Evolutionary conservation across 2,888 invertebrate species (phyloP), one percentile per base, ranked within the genome.

Genomic region (Desoria tigrina): DNA sequence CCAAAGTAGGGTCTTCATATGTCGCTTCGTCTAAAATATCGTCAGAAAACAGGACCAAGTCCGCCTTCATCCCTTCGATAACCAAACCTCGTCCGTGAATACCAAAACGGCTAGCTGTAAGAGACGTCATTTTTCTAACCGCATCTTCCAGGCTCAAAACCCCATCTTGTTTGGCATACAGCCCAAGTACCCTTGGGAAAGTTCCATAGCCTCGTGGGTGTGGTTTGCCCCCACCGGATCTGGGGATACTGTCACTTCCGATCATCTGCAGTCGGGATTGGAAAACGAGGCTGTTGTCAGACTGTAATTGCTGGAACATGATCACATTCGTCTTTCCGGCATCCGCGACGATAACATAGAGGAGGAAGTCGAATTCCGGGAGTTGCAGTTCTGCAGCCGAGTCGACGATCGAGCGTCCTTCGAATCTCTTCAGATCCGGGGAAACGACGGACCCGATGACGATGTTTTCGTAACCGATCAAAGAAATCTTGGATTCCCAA

Each of bases 391-490:
- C 50, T 16, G 2, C 4, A 14, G 73, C 71, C 0, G 66, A 73
- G 37, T 65, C 59, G 0, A 42, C 42, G 0, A 75, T 32, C 28
- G 42, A 62, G 42, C 65, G 61, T 9, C 75, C 75, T 60, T 74
- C 73, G 42, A 65, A 72, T 26, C 11, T 23, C 37, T 66, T 68
- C 18, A 72, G 56, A 2, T 45, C 60, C n/a, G 37, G 45, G 11
- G 67, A 28, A 2, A 70, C 71, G 1, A 69, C 73, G 7, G 73
- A 72, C 9, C 72, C 70, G 21, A 75, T 62, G 0, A 70, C 64
- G 11, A 75, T 66, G 51, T 75, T 75, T 61, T 72, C 73, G 42
- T 65, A 75, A 1, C 75, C 75, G 61, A 75, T 73, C 16, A 75
- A 42, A 9, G 56, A 57, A 11, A 75, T 65, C 60, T 75, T 75